A percentile compares a stretch with the other conserved stretches of the same genome.
phyloP scores from a whole-genome alignment of 2,888 invertebrate species.

The Mythimna pallens region DNA sequence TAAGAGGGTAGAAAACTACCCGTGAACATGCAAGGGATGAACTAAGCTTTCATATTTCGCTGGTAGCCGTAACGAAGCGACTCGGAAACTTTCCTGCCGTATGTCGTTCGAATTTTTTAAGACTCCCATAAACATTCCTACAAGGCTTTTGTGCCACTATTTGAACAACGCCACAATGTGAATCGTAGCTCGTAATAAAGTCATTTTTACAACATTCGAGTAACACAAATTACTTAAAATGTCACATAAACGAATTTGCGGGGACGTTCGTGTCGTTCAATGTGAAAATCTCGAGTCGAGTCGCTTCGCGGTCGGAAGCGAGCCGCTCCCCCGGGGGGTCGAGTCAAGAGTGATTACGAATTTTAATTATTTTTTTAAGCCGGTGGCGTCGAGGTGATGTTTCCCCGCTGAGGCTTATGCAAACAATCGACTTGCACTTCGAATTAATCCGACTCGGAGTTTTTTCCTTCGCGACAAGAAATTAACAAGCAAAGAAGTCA shows the following conservation, averaged over 20 bases:
- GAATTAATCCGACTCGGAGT: conserved; percentile 89
- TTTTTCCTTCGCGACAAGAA: conserved; percentile 90
- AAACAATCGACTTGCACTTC: conserved; percentile 91
- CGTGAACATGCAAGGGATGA: conserved; percentile 89
- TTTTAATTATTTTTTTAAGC: conserved; percentile 91
- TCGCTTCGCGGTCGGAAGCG: conserved; percentile 79
- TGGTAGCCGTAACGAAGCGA: conserved; percentile 83
- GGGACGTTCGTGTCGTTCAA: conserved; percentile 74
- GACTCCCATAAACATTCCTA: conserved; percentile 84
- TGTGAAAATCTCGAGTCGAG: conserved; percentile 69
- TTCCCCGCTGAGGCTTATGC: conserved; percentile 89
- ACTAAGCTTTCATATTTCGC: conserved; percentile 88
- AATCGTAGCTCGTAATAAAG: conserved; percentile 80
- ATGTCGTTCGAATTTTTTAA: conserved; percentile 84
- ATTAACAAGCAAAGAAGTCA: conserved; percentile 91
- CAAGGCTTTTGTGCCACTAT: conserved; percentile 81
- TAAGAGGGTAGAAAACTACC: conserved; percentile 89
- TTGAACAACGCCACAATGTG: conserved; percentile 75
- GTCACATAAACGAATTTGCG: conserved; percentile 77
- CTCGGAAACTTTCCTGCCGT: conserved; percentile 82
- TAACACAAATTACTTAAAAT: conserved; percentile 76
- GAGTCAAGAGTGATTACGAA: conserved; percentile 91
- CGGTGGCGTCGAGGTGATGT: conserved; percentile 90
- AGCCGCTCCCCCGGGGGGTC: conserved; percentile 79
- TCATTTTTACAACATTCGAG: conserved; percentile 80